These are phyloP conservation scores for Micrasema minimum DNA, from an alignment of 1,140 invertebrate species.

Conservation along the genomic window DNA sequence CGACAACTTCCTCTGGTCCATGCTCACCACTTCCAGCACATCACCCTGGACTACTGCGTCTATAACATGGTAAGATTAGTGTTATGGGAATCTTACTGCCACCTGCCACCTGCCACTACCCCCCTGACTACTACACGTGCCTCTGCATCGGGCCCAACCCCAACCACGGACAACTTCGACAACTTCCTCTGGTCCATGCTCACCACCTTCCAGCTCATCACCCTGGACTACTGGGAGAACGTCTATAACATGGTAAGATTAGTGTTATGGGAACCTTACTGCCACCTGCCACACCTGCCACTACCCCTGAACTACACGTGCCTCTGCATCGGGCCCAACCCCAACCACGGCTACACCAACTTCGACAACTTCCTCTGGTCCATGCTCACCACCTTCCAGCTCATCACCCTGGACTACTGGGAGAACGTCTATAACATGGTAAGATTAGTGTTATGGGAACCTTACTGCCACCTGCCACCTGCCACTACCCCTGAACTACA, in stretches of 20 bases:
- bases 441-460: no score
- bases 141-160: slow-evolving; percentile 89
- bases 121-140: slow-evolving; percentile 81
- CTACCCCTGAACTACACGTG: slow-evolving; percentile 84
- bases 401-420: slow-evolving; percentile 93
- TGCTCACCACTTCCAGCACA: no score
- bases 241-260: slow-evolving; percentile 94
- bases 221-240: slow-evolving; percentile 93
- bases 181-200: slow-evolving; percentile 95
- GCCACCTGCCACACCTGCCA: no score
- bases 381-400: slow-evolving; percentile 91
- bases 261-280: no score
- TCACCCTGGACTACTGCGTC: no score
- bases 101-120: no score
- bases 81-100: no score
- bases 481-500: slow-evolving; percentile 77
- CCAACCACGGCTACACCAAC: slow-evolving; percentile 91
- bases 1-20: no score
- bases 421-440: slow-evolving; percentile 96
- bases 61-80: no score
- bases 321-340: slow-evolving; percentile 87
- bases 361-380: slow-evolving; percentile 95
- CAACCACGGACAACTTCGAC: slow-evolving; percentile 91
- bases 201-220: slow-evolving; percentile 92
- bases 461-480: slow-evolving; percentile 85